phyloP scores from a whole-genome alignment of 2,797 vertebrate genomes.

The Hirundo rustica region DNA sequence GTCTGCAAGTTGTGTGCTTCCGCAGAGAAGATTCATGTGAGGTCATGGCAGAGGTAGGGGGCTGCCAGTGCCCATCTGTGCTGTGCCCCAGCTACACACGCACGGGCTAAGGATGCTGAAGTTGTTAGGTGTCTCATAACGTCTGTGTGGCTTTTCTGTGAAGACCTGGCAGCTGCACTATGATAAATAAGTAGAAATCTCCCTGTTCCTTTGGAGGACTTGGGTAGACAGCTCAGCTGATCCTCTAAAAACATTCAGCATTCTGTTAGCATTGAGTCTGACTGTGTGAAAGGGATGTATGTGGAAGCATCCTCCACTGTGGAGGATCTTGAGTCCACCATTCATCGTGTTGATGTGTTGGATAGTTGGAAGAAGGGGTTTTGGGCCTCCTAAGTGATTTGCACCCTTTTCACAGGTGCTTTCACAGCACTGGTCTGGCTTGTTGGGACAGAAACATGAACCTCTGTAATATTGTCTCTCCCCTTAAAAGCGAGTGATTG shows the following conservation, averaged over 20 bases:
- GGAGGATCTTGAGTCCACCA: not conserved
- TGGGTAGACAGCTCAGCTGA: not conserved
- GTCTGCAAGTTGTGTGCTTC: not conserved
- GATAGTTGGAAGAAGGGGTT: not conserved
- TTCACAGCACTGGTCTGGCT: not conserved
- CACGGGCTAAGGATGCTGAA: not conserved
- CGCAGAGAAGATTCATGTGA: not conserved
- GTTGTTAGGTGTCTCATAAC: not conserved
- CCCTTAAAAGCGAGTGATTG: not conserved
- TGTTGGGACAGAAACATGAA: not conserved
- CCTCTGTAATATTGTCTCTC: not conserved
- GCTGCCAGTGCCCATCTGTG: not conserved
- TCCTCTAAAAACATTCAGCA: not conserved
- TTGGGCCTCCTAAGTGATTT: not conserved
- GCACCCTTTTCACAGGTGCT: not conserved
- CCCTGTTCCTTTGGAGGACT: not conserved
- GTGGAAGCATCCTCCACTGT: not conserved
- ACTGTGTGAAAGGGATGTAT: not conserved
- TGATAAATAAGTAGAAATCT: not conserved
- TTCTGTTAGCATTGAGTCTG: not conserved
- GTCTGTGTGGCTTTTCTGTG: not conserved
- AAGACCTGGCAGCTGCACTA: not conserved
- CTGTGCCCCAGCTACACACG: accelerated
- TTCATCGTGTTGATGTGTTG: not conserved
- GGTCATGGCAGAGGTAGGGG: not conserved